These are phyloP conservation scores for silkworm (Bombyx mori) DNA, from an alignment of 1,140 invertebrate genomes.

Conservation along the genomic window ASM3026992v2 NC_085127.1:12567501-12568000, in stretches of 20 bases:
- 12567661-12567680: slow-evolving; percentile 46
- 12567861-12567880: slow-evolving; percentile 75
- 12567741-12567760: slow-evolving; percentile 81
- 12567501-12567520: slow-evolving; percentile 91
- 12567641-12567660: slow-evolving; percentile 43
- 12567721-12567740: slow-evolving; percentile 78
- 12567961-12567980: slow-evolving; percentile 22
- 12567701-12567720: slow-evolving; percentile 75
- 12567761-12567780: slow-evolving; percentile 88
- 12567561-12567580: slow-evolving; percentile 77
- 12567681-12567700: slow-evolving; percentile 62
- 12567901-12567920: slow-evolving; percentile 48
- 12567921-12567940: slow-evolving; percentile 51
- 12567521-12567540: slow-evolving; percentile 84
- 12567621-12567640: slow-evolving; percentile 58
- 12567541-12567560: slow-evolving; percentile 82
- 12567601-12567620: slow-evolving; percentile 72
- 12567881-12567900: slow-evolving; percentile 73
- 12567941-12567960: slow-evolving; percentile 64
- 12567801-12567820: slow-evolving; percentile 79
- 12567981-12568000: no score
- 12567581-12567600: slow-evolving; percentile 80
- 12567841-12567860: slow-evolving; percentile 81
- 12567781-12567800: slow-evolving; percentile 83
- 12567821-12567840: slow-evolving; percentile 78